Evolutionary conservation across 2,113 vertebrate genomes (phyloP).

Genomic region (Ctenodactylus gundi): DNA sequence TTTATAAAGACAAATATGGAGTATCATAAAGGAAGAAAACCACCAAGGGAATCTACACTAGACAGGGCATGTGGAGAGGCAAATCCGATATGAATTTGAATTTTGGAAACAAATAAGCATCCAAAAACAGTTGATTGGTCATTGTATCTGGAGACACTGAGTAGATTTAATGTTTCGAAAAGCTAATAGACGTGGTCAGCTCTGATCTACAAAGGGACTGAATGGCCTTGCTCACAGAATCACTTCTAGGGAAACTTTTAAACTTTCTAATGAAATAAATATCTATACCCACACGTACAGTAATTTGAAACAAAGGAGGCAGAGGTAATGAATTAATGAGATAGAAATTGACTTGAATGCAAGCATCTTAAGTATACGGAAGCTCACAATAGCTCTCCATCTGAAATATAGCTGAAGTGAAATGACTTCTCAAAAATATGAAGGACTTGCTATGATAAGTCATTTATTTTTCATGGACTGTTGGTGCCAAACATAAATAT

Average conservation of each 20-base stretch:
- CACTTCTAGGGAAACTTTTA: not conserved
- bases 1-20: not conserved
- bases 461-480: constrained; percentile 59
- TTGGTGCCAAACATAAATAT: constrained; percentile 63
- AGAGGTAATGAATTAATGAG: not conserved
- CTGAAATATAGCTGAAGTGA: constrained; percentile 23
- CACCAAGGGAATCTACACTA: not conserved
- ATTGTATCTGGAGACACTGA: not conserved
- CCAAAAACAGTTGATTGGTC: not conserved
- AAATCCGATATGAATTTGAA: not conserved
- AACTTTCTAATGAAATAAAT: not conserved
- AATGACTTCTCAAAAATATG: constrained; percentile 52
- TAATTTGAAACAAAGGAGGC: constrained; percentile 50
- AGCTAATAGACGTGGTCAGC: not conserved
- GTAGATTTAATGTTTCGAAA: not conserved
- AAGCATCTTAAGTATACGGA: not conserved
- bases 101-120: not conserved
- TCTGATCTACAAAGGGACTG: not conserved
- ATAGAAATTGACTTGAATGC: not conserved
- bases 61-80: fast-evolving
- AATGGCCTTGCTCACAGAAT: not conserved
- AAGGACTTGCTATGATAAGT: constrained; percentile 16
- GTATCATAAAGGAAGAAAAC: not conserved
- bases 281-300: not conserved
- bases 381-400: not conserved